Percentiles rank a stretch among this genome's conserved stretches.
Conservation (phyloP, 2,113 vertebrate species). For the Antigone vipio region DNA sequence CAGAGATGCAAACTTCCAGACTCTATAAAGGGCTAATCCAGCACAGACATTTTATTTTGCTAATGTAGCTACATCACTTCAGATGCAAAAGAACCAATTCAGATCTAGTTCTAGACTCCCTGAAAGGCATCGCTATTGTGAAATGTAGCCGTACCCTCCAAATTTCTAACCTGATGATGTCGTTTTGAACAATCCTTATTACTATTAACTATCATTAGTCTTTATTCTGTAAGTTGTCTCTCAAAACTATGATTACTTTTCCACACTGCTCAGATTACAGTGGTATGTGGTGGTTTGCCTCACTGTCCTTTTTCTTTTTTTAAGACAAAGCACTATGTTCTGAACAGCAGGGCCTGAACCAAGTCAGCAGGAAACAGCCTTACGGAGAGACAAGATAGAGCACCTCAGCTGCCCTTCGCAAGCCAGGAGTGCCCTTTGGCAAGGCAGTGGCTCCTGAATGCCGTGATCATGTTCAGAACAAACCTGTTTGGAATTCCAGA, state of each 20-base stretch:
- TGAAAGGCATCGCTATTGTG: not conserved
- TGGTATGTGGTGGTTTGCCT: not conserved
- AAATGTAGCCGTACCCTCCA: not conserved
- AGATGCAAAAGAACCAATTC: not conserved
- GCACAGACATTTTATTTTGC: not conserved
- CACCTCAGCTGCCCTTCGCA: rapidly evolving
- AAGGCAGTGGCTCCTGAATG: not conserved
- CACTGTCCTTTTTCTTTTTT: not conserved
- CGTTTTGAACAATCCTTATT: not conserved
- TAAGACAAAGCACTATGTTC: not conserved
- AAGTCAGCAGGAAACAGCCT: not conserved
- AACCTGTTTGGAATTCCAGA: not conserved
- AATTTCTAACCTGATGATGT: not conserved
- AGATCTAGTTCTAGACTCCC: not conserved
- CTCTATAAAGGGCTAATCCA: not conserved
- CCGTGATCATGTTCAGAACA: not conserved
- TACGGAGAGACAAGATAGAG: not conserved
- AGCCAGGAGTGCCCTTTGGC: not conserved
- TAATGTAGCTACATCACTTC: not conserved
- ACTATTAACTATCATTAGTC: not conserved
- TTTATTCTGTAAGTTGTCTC: not conserved
- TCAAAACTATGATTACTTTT: not conserved
- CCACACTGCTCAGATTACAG: not conserved
- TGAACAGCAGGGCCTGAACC: not conserved
- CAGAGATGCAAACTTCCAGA: not conserved